Conservation (phyloP, 2,797 vertebrate species). For the Potorous gilbertii region DNA sequence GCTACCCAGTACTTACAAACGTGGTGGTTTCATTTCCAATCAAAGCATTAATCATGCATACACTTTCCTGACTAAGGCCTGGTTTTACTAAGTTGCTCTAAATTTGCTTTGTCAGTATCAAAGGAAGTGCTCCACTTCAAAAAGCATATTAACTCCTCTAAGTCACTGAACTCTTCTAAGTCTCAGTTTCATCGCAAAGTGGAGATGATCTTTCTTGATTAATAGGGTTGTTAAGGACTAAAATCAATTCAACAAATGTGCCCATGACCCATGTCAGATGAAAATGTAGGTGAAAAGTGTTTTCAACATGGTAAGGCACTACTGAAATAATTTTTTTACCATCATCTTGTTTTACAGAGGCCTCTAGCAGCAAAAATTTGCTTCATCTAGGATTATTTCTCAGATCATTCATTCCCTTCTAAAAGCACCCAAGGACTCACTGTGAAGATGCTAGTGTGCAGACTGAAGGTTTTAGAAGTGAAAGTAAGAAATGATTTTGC, state of each 20-base stretch:
- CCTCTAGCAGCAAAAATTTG: constrained; percentile 19
- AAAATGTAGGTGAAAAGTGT: not conserved
- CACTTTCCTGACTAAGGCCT: not conserved
- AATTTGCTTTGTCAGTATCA: not conserved
- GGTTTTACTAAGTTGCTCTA: constrained; percentile 26
- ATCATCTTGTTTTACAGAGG: not conserved
- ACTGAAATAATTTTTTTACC: not conserved
- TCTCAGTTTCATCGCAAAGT: not conserved
- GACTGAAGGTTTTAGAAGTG: not conserved
- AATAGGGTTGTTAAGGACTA: not conserved
- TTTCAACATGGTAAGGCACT: not conserved
- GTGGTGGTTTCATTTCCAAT: not conserved
- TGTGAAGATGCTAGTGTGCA: not conserved
- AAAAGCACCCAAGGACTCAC: not conserved
- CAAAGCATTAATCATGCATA: not conserved
- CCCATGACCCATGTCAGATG: not conserved
- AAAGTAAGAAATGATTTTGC: not conserved
- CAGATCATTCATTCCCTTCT: not conserved
- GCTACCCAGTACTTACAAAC: constrained; percentile 1
- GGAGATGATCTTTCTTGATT: not conserved
- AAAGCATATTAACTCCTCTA: not conserved
- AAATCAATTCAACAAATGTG: not conserved
- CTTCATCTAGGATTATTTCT: not conserved
- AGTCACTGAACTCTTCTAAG: not conserved
- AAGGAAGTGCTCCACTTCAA: not conserved